These are phyloP conservation scores for Dusona sp. DNA, from an alignment of 2,888 invertebrate genomes.

Conservation along the genomic window DNA sequence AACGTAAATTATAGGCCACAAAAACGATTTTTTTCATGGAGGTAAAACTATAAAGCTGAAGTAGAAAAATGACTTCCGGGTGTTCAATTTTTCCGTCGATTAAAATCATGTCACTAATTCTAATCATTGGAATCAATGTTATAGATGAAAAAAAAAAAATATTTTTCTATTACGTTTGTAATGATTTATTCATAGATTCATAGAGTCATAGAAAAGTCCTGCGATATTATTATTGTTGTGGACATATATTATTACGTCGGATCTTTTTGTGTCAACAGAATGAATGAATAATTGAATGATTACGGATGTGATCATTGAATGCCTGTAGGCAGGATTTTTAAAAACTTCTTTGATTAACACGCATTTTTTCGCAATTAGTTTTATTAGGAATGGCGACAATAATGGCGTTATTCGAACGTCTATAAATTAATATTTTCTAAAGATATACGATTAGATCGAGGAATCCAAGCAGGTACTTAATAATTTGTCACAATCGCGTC, in stretches of 20 bases:
- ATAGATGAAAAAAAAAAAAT: neutral
- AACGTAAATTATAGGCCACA: neutral
- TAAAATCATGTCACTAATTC: neutral
- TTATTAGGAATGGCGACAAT: neutral
- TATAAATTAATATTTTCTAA: neutral
- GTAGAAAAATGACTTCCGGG: neutral
- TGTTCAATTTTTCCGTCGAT: neutral
- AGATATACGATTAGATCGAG: conserved; percentile 16
- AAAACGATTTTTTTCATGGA: neutral
- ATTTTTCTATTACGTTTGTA: neutral
- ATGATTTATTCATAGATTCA: neutral
- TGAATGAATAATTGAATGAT: no score
- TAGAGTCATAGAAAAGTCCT: neutral
- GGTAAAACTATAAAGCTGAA: neutral
- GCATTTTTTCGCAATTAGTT: no score
- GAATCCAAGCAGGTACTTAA: conserved; percentile 48
- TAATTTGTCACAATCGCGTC: conserved; percentile 57
- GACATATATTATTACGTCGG: no score
- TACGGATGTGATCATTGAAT: no score
- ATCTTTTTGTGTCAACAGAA: neutral
- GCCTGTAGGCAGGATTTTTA: no score
- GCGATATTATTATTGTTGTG: no score
- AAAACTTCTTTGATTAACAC: no score
- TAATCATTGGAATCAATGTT: neutral
- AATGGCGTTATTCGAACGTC: neutral